A percentile compares a stretch with the other conserved stretches of the same genome.
Evolutionary conservation across 2,797 vertebrate species (phyloP).

Genomic region (Mormyrops attenuatus): DNA sequence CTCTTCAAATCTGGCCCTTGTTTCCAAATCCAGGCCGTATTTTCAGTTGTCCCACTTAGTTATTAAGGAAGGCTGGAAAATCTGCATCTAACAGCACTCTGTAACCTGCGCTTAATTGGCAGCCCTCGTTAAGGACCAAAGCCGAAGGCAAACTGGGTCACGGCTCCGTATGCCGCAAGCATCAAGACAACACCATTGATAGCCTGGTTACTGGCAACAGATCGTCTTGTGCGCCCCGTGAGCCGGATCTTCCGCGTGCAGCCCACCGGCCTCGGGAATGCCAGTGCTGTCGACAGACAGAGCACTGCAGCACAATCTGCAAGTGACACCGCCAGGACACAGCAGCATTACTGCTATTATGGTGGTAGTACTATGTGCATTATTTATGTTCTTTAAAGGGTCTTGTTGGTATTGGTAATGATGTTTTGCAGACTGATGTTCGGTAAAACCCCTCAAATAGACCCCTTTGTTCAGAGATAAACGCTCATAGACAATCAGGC

Average conservation of each 20-base stretch:
- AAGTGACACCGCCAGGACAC: background rate
- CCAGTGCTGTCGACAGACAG: too few species aligned
- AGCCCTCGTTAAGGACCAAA: background rate
- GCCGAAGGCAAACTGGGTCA: background rate
- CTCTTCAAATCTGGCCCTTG: background rate
- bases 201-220: background rate
- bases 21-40: background rate
- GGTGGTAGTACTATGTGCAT: background rate
- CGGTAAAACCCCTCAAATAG: background rate
- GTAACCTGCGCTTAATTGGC: background rate
- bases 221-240: background rate
- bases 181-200: background rate
- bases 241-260: background rate
- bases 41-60: background rate
- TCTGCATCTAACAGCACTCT: background rate
- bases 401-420: background rate
- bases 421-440: background rate
- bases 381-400: background rate
- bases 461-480: background rate
- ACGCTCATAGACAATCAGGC: too few species aligned
- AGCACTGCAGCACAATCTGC: too few species aligned
- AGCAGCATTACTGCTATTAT: background rate
- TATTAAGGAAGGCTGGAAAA: background rate
- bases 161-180: background rate
- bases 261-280: background rate